A percentile compares a stretch with the other conserved stretches of the same genome.
phyloP scores from a whole-genome alignment of 2,888 invertebrate species.

The Spisula solida region DNA sequence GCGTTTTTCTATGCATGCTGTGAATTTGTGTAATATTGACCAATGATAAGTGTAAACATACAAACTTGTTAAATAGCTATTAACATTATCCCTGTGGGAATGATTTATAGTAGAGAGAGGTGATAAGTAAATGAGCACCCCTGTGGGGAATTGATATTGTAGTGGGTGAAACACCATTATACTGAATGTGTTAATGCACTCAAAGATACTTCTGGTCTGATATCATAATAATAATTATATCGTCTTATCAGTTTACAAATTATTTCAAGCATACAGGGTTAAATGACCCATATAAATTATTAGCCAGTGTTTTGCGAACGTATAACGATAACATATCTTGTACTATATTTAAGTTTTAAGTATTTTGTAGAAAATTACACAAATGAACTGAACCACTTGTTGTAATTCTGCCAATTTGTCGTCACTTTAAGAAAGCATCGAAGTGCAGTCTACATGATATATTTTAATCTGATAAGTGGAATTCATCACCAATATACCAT shows the following conservation, averaged over 20 bases:
- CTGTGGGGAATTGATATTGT: not conserved
- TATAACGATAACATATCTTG: not conserved
- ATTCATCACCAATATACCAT: too few relatives aligned
- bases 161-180: not conserved
- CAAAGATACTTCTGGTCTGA: not conserved
- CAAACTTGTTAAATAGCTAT: slow-evolving; percentile 40
- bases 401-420: not conserved
- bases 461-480: too few relatives aligned
- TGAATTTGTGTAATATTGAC: slow-evolving; percentile 30
- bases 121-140: not conserved
- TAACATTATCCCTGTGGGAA: slow-evolving; percentile 18
- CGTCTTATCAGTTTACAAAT: slow-evolving; percentile 9
- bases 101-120: slow-evolving; percentile 33
- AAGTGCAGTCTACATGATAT: not conserved
- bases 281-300: not conserved
- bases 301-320: not conserved
- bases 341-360: too few relatives aligned
- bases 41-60: slow-evolving; percentile 48
- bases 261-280: not conserved
- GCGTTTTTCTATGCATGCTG: slow-evolving; percentile 40
- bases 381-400: not conserved
- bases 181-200: slow-evolving; percentile 23
- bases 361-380: not conserved
- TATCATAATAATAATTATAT: not conserved
- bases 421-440: not conserved